Percentiles rank a stretch among this genome's conserved stretches.
Evolutionary conservation across 2,888 invertebrate genomes (phyloP).

Genomic region (Xestia sexstrigata): DNA sequence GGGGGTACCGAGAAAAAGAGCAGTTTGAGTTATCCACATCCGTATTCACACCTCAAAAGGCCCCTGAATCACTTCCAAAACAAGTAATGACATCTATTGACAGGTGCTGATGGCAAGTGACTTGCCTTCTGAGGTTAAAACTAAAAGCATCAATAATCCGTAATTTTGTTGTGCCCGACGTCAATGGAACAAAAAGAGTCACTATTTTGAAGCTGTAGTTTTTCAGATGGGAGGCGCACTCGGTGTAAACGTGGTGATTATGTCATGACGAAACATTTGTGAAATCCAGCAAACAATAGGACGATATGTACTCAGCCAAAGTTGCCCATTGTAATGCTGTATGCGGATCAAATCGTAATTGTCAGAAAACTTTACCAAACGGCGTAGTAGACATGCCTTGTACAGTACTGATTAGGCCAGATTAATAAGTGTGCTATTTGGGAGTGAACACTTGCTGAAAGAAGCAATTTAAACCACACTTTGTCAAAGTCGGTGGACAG

Average conservation of each 20-base stretch:
- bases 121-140: conserved; percentile 29
- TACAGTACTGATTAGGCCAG: conserved; percentile 51
- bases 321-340: conserved; percentile 79
- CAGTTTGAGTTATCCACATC: conserved; percentile 20
- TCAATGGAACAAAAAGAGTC: conserved; percentile 41
- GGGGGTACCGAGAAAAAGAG: conserved; percentile 32
- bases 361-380: conserved; percentile 75
- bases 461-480: conserved; percentile 45
- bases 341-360: conserved; percentile 82
- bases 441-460: conserved; percentile 28
- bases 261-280: conserved; percentile 81
- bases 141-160: conserved; percentile 31
- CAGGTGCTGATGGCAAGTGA: conserved; percentile 21
- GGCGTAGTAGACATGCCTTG: conserved; percentile 48
- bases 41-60: conserved; percentile 4
- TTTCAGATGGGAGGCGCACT: conserved; percentile 55
- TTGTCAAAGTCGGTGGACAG: conserved; percentile 17
- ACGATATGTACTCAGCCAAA: conserved; percentile 79
- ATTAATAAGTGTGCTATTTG: conserved; percentile 51
- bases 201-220: conserved; percentile 44
- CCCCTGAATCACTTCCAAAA: conserved; percentile 6
- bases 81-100: conserved; percentile 37
- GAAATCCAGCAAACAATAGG: conserved; percentile 80
- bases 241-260: conserved; percentile 72
- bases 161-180: conserved; percentile 33